Percentiles rank a stretch among this genome's conserved stretches.
phyloP scores from a whole-genome alignment of 2,888 invertebrate genomes.

The Yponomeuta malinellus region DNA sequence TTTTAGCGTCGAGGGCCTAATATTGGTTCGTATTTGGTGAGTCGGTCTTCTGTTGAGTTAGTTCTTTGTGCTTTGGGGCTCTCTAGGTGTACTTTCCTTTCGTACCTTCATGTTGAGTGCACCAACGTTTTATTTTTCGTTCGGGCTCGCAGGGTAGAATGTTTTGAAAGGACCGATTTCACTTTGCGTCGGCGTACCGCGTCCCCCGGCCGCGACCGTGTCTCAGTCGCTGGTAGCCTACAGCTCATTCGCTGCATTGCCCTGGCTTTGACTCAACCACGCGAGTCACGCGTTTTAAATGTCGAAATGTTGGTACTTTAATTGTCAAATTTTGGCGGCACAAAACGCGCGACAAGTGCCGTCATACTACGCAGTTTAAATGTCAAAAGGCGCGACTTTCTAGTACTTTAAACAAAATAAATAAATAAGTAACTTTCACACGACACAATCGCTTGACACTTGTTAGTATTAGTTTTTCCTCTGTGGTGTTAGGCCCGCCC shows the following conservation, averaged over 20 bases:
- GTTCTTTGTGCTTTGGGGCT: neutral
- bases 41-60: neutral
- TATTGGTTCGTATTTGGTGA: too few relatives aligned
- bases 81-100: conserved; percentile 9
- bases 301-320: neutral
- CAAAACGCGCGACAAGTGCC: too few relatives aligned
- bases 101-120: conserved; percentile 39
- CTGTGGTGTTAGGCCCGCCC: too few relatives aligned
- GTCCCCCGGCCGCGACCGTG: conserved; percentile 43
- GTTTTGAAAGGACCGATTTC: conserved; percentile 74
- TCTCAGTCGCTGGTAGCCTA: conserved; percentile 30
- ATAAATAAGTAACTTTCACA: too few relatives aligned
- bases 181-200: conserved; percentile 49
- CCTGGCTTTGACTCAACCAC: too few relatives aligned
- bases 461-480: too few relatives aligned
- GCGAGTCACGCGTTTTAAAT: neutral
- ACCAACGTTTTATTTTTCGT: conserved; percentile 59
- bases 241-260: neutral
- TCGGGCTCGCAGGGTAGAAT: conserved; percentile 54
- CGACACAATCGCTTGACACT: too few relatives aligned
- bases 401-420: too few relatives aligned
- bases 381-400: too few relatives aligned
- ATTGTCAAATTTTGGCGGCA: neutral
- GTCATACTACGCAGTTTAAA: too few relatives aligned
- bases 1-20: too few relatives aligned